Evolutionary conservation across 1,140 invertebrate genomes (phyloP).

Genomic region (Chrysomallon squamiferum): DNA sequence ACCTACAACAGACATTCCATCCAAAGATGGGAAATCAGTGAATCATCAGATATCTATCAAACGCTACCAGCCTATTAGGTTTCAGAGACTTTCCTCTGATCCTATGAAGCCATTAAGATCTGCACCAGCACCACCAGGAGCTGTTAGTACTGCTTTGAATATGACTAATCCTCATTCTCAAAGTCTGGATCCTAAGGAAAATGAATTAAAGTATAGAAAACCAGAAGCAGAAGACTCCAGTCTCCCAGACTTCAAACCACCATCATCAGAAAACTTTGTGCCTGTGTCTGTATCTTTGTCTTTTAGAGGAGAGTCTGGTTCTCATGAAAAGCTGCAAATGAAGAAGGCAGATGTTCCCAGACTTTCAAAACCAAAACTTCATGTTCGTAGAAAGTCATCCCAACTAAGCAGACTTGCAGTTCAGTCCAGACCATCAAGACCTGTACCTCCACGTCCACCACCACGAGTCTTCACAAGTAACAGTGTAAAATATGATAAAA

Average conservation of each 20-base stretch:
- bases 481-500: not conserved
- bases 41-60: no score
- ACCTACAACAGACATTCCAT: no score
- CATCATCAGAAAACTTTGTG: no score
- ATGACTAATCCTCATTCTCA: no score
- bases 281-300: no score
- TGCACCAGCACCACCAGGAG: not conserved
- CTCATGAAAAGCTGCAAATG: not conserved
- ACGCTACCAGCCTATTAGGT: no score
- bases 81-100: not conserved
- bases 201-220: no score
- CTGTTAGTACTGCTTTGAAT: no score
- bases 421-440: not conserved
- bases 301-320: not conserved
- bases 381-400: not conserved
- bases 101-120: not conserved
- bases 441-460: not conserved
- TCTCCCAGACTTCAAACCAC: no score
- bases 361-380: not conserved
- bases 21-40: no score
- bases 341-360: not conserved
- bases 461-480: not conserved
- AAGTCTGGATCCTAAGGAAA: no score
- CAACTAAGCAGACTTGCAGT: not conserved
- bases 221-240: no score